A percentile compares a stretch with the other conserved stretches of the same genome.
phyloP scores from a whole-genome alignment of 2,797 vertebrate species.

The Bovichtus variegatus region DNA sequence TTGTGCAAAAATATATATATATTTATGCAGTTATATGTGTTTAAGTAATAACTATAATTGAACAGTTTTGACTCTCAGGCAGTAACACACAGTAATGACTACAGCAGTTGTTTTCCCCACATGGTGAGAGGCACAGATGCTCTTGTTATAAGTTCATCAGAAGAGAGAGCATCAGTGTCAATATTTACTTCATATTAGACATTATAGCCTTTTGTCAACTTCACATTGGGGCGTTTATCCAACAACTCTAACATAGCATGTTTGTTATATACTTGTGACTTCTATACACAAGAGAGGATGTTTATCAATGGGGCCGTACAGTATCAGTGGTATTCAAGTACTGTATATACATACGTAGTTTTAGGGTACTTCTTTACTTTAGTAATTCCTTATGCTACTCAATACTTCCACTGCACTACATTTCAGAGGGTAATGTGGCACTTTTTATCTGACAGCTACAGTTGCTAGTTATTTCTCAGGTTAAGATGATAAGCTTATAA shows the following conservation, averaged over 20 bases:
- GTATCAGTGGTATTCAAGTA: neutral
- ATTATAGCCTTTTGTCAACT: neutral
- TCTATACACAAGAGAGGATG: neutral
- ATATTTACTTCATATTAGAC: slow-evolving; percentile 9
- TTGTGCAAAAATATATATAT: slow-evolving; percentile 28
- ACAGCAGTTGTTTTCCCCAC: slow-evolving; percentile 37
- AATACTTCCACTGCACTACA: neutral
- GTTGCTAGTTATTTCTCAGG: neutral
- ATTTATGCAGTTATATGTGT: slow-evolving; percentile 15
- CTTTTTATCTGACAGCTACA: neutral
- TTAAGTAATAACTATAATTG: slow-evolving; percentile 8
- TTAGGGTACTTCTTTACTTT: neutral
- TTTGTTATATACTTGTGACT: neutral
- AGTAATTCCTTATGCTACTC: neutral
- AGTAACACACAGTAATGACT: slow-evolving; percentile 8
- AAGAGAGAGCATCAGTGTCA: neutral
- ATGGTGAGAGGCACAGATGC: slow-evolving; percentile 26
- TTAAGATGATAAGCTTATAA: neutral
- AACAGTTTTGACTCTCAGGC: neutral
- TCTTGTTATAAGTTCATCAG: slow-evolving; percentile 12
- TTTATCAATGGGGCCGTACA: neutral
- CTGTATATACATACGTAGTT: neutral
- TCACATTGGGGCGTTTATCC: neutral
- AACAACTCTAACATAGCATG: neutral
- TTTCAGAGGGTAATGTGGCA: neutral